Percentiles rank a stretch among this genome's conserved stretches.
Evolutionary conservation across 1,140 invertebrate genomes (phyloP).

Genomic region (Whitmania pigra): DNA sequence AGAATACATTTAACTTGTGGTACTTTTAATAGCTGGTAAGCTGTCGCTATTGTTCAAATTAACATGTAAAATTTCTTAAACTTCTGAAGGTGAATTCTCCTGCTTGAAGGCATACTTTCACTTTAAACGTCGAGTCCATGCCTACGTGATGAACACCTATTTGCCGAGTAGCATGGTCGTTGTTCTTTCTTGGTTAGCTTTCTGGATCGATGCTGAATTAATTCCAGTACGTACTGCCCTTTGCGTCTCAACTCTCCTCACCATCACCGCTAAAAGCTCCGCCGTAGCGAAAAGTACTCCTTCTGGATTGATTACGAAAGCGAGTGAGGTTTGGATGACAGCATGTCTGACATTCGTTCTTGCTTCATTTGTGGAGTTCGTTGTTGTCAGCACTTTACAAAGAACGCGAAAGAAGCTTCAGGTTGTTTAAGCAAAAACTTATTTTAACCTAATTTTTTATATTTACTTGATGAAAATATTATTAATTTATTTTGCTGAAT

Average conservation of each 20-base stretch:
- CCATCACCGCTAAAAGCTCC: conserved; percentile 21
- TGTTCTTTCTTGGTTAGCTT: conserved; percentile 33
- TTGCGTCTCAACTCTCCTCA: conserved; percentile 31
- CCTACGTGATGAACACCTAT: conserved; percentile 27
- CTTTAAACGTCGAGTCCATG: conserved; percentile 29
- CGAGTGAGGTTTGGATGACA: conserved; percentile 39
- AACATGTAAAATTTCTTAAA: neutral
- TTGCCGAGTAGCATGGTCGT: conserved; percentile 30
- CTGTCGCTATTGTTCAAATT: no score
- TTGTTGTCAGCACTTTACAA: conserved; percentile 33
- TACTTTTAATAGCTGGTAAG: no score
- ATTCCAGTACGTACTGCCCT: conserved; percentile 33
- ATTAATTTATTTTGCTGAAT: no score
- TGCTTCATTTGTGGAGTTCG: conserved; percentile 36
- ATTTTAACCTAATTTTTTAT: no score
- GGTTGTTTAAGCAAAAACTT: neutral
- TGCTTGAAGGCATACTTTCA: conserved; percentile 27
- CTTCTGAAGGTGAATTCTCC: conserved; percentile 28
- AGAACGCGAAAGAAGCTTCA: conserved; percentile 25
- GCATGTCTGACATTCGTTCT: conserved; percentile 38
- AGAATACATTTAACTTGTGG: no score
- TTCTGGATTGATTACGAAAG: conserved; percentile 34
- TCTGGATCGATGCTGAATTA: conserved; percentile 32
- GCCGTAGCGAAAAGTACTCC: conserved; percentile 5
- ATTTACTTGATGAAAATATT: no score